A percentile compares a stretch with the other conserved stretches of the same genome.
These are phyloP conservation scores for Gavia stellata DNA, from an alignment of 2,113 vertebrate species.

Conservation along the genomic window DNA sequence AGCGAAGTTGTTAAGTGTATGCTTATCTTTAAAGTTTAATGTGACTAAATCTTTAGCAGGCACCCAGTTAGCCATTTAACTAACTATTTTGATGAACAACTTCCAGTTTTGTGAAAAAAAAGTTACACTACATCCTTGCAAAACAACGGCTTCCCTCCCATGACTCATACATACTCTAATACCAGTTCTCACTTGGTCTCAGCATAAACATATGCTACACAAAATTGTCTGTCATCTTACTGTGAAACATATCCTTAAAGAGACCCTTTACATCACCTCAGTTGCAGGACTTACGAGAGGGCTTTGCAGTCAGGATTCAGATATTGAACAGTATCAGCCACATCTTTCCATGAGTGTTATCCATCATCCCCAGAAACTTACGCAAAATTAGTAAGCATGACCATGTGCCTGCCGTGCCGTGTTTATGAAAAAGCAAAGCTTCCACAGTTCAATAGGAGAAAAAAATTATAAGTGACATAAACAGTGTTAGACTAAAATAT, in stretches of 20 bases:
- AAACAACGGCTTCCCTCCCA: not conserved
- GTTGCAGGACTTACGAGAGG: not conserved
- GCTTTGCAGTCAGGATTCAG: not conserved
- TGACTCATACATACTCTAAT: rapidly evolving
- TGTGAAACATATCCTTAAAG: not conserved
- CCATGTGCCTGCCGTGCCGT: not conserved
- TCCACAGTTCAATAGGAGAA: not conserved
- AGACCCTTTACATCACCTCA: not conserved
- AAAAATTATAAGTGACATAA: not conserved
- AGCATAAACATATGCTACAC: not conserved
- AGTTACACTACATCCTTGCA: not conserved
- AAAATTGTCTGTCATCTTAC: not conserved
- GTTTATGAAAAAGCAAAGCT: not conserved
- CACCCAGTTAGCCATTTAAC: not conserved
- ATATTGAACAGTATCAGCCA: not conserved
- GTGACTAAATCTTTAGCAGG: not conserved
- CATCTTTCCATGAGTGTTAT: not conserved
- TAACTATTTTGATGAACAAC: not conserved
- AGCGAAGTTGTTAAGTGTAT: not conserved
- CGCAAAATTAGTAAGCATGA: not conserved
- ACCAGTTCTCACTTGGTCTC: not conserved
- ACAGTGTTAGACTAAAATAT: not conserved
- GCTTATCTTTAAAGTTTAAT: not conserved
- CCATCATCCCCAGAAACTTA: not conserved
- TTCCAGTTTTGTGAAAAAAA: not conserved